These are phyloP conservation scores for Thinocorus orbignyianus DNA, from an alignment of 2,113 vertebrate genomes.

Conservation along the genomic window DNA sequence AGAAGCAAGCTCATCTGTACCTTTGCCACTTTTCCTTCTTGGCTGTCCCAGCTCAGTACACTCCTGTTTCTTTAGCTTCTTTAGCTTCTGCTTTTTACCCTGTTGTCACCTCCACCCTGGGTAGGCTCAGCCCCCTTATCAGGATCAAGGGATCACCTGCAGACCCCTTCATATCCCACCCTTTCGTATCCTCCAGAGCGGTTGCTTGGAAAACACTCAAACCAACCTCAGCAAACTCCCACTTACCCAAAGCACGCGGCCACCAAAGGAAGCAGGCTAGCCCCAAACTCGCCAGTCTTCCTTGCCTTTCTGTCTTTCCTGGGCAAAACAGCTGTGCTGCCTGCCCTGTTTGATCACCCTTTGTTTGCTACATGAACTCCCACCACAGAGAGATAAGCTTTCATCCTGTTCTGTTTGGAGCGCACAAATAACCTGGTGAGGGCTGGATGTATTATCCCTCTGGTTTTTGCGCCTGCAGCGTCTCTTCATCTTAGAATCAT, in stretches of 20 bases:
- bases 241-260: fast-evolving
- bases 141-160: background rate
- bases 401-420: background rate
- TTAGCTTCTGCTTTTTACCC: background rate
- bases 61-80: no score
- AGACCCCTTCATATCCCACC: background rate
- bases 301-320: background rate
- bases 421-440: background rate
- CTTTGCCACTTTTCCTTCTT: background rate
- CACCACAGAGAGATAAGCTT: background rate
- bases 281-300: background rate
- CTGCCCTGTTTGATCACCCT: background rate
- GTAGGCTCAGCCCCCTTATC: background rate
- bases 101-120: fast-evolving
- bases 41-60: background rate
- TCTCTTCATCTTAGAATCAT: no score
- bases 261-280: background rate
- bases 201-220: fast-evolving
- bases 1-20: background rate
- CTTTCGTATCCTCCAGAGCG: background rate
- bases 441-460: background rate
- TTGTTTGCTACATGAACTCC: background rate
- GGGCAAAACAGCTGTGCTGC: background rate
- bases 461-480: fast-evolving
- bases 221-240: background rate